Percentiles rank a stretch among this genome's conserved stretches.
Conservation (phyloP, 92 coral and sea anemone genomes). For the Phenganax stokvisi region DNA sequence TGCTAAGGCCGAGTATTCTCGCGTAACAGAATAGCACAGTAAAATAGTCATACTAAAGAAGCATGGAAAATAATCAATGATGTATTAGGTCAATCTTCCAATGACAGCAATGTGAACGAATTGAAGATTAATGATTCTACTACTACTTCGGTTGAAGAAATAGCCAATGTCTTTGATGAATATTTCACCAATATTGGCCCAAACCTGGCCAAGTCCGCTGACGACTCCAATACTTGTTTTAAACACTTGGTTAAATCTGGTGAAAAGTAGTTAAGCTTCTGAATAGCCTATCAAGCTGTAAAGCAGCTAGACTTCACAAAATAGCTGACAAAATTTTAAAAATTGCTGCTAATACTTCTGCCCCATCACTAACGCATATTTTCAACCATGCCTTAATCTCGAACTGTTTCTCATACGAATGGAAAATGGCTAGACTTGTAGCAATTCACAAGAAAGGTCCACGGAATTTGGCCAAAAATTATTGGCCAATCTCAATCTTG, state of each 20-base stretch:
- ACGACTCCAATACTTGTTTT: background rate
- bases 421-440: too few species aligned
- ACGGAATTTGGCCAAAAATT: too few species aligned
- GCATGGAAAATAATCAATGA: conserved; percentile 33
- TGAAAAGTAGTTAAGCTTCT: conserved; percentile 5
- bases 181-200: conserved; percentile 9
- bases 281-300: background rate
- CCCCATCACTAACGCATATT: too few species aligned
- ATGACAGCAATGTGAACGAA: conserved; percentile 35
- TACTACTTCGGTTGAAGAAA: conserved; percentile 11
- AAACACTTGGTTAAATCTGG: background rate
- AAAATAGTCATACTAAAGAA: conserved; percentile 30
- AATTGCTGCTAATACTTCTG: too few species aligned
- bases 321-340: background rate
- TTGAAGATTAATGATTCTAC: conserved; percentile 31
- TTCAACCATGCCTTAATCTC: too few species aligned
- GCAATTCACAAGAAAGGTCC: too few species aligned
- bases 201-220: conserved; percentile 4
- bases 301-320: conserved; percentile 20
- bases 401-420: too few species aligned
- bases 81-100: conserved; percentile 11
- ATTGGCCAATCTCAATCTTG: too few species aligned
- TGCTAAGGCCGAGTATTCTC: too few species aligned
- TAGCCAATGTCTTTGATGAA: background rate
- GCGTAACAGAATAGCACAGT: too few species aligned